phyloP scores from a whole-genome alignment of 2,797 vertebrate genomes.

The Menidia menidia region DNA sequence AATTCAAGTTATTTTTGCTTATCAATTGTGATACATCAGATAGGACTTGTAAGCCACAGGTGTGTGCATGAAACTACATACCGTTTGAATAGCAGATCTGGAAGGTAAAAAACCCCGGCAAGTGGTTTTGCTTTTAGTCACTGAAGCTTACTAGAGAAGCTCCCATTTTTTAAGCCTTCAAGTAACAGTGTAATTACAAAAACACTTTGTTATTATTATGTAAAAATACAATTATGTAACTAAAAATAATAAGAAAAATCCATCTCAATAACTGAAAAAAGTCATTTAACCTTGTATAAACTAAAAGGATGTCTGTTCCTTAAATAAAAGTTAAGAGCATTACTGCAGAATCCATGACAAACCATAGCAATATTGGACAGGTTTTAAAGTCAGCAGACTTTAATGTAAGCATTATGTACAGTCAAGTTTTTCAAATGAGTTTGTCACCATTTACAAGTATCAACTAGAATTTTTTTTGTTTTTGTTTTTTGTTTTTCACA shows the following conservation, averaged over 20 bases:
- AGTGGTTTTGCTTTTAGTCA: neutral
- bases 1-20: neutral
- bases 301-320: neutral
- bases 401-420: conserved; percentile 8
- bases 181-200: too few species aligned
- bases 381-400: conserved; percentile 18
- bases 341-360: neutral
- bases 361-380: neutral
- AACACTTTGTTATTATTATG: too few species aligned
- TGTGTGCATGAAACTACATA: neutral
- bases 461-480: neutral
- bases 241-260: too few species aligned
- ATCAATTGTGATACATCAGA: neutral
- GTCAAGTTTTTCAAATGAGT: conserved; percentile 9
- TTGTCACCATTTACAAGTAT: conserved; percentile 20
- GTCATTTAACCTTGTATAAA: neutral
- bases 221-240: neutral
- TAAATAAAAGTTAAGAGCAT: neutral
- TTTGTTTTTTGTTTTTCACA: too few species aligned
- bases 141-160: too few species aligned
- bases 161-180: too few species aligned
- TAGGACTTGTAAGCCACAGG: neutral
- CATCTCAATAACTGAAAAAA: neutral
- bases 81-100: neutral
- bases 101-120: neutral